Evolutionary conservation across 2,888 invertebrate species (phyloP), one percentile per base, ranked within the genome.

Genomic region (Hypomecis atomaria): DNA sequence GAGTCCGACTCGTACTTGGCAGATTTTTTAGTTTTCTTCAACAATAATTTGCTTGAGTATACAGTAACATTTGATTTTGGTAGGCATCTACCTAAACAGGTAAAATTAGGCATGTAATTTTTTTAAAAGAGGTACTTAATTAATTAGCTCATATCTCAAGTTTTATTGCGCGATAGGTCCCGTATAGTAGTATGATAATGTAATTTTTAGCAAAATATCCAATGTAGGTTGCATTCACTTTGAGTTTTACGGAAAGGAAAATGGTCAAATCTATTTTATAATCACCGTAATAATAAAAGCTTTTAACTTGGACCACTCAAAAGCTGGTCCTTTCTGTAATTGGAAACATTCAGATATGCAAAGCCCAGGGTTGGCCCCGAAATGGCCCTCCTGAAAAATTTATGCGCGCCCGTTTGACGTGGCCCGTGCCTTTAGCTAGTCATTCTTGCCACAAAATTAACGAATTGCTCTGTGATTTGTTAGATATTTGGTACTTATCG

Each of bases 341-440:
- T 86, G 84, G 82, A 83, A 83, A 85, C 82, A 85, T 87, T 85
- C 79, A 82, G 85, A 86, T 85, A 88, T 87, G 86, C 86, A 87
- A 87, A 88, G 86, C 87, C 83, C 78, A 75, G 78, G 72, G 78
- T 69, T 78, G 72, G 74, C 73, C 70, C 77, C 77, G 74, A 81
- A 85, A 86, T 82, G 83, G 84, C 77, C 78, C 71, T 73, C 74
- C 81, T 85, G 85, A 81, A 86, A 89, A 86, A 87, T 87, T 81
- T 87, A 88, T 85, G 81, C 74, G 69, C 75, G 72, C 77, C 70
- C 82, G 78, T 83, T 86, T 88, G 86, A 86, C 83, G 80, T 73
- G 71, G 77, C 70, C 79, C 74, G 69, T 62, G 65, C 69, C 62
- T 66, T 58, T 11, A 54, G 67, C 55, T 57, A 11, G 53, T 62